Evolutionary conservation across 1,140 invertebrate species (phyloP).

Genomic region (Laupala kohalensis): DNA sequence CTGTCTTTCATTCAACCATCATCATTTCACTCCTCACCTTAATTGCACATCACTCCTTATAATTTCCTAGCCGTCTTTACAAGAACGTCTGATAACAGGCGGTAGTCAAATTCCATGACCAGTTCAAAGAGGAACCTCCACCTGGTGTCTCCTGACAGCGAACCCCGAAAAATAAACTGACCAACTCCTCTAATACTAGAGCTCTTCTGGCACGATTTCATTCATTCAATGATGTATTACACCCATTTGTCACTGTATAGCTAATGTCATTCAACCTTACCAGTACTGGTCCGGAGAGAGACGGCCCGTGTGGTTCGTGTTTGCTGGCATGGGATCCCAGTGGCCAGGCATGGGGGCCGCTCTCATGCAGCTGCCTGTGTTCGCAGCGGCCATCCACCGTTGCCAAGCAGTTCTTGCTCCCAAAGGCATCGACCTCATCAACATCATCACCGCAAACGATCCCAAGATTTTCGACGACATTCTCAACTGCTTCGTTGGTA

Average conservation of each 20-base stretch:
- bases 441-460: slow-evolving; percentile 62
- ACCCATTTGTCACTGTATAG: background rate
- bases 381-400: slow-evolving; percentile 20
- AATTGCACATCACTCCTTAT: too few species aligned
- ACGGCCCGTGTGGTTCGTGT: slow-evolving; percentile 45
- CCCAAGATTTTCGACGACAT: slow-evolving; percentile 67
- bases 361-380: slow-evolving; percentile 12
- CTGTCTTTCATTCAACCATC: too few species aligned
- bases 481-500: slow-evolving; percentile 78
- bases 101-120: too few species aligned
- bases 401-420: slow-evolving; percentile 61
- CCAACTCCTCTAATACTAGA: slow-evolving; percentile 11
- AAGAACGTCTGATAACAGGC: too few species aligned
- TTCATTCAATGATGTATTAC: background rate
- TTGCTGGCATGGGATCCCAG: slow-evolving; percentile 53
- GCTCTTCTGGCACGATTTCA: background rate
- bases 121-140: too few species aligned
- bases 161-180: too few species aligned
- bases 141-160: too few species aligned
- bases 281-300: slow-evolving; percentile 5
- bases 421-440: slow-evolving; percentile 65
- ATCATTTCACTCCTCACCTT: too few species aligned
- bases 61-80: too few species aligned
- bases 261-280: background rate
- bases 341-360: slow-evolving; percentile 45